Evolutionary conservation across 2,113 vertebrate genomes (phyloP).

Genomic region (Megalops atlanticus): DNA sequence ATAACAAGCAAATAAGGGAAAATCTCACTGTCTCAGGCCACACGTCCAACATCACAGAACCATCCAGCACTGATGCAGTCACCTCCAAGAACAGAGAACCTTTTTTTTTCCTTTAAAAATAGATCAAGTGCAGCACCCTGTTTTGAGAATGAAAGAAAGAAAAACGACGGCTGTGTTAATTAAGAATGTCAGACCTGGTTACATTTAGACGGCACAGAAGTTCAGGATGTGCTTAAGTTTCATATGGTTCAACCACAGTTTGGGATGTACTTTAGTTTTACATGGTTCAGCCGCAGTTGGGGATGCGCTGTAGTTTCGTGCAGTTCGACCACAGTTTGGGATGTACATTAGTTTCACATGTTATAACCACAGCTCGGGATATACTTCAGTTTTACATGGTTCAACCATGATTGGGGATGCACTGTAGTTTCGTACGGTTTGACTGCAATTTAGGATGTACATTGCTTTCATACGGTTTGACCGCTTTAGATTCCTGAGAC

Average conservation of each 20-base stretch:
- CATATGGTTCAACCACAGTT: too few relatives aligned
- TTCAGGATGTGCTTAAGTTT: too few relatives aligned
- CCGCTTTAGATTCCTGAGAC: too few relatives aligned
- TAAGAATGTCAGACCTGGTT: slow-evolving; percentile 80
- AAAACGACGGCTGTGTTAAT: slow-evolving; percentile 78
- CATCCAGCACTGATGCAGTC: slow-evolving; percentile 14
- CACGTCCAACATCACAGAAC: slow-evolving; percentile 51
- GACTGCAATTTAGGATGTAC: slow-evolving; percentile 79
- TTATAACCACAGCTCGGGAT: too few relatives aligned
- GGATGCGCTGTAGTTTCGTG: slow-evolving; percentile 77
- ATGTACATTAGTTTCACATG: too few relatives aligned
- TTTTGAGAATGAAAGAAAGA: slow-evolving; percentile 25
- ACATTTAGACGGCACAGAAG: slow-evolving; percentile 72
- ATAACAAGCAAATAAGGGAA: slow-evolving; percentile 53
- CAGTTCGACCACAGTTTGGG: slow-evolving; percentile 71
- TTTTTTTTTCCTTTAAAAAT: slow-evolving; percentile 51
- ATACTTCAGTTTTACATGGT: not conserved
- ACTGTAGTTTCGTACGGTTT: slow-evolving; percentile 78
- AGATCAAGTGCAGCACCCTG: slow-evolving; percentile 13
- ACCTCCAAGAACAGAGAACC: slow-evolving; percentile 63
- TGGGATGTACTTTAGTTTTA: too few relatives aligned
- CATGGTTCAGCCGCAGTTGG: slow-evolving; percentile 40
- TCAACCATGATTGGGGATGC: slow-evolving; percentile 63
- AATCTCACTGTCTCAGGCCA: slow-evolving; percentile 66
- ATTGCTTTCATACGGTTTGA: not conserved